Base-by-base conservation (phyloP, 2,888 invertebrate genomes). In the Mythimna ferrago region DNA sequence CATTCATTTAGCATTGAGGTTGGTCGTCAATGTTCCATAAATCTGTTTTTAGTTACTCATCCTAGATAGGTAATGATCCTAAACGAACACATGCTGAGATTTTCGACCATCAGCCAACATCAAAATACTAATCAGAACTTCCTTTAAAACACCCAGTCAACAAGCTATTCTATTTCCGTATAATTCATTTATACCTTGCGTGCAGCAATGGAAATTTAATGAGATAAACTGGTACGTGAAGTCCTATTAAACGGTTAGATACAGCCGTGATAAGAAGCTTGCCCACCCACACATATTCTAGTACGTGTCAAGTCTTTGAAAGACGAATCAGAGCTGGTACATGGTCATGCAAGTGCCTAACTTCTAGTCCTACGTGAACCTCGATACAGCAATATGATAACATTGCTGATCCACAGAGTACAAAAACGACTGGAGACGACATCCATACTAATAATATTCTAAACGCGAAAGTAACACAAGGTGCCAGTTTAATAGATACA, bases 221-320 rank as follows among this genome's bases (percentile, higher is more conserved):
- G 26, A 76, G 35, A 60, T 76, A 76, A 60, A 68, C 51, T 19
- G 26, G n/a, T 66, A 74, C 60, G n/a, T 54, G 58, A 60, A 67
- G 35, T 53, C 67, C 76, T 67, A 54, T 53, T 19, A 53, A 60
- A 75, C 16, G 26, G n/a, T n/a, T 66, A 35, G 21, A 73, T 53
- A 16, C 35, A 35, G 35, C 1, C 21, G 41, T 38, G 11, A 57
- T 41, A 76, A 57, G 41, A 35, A 35, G 9, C 16, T 44, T 32
- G 44, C 26, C 51, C 10, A 60, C 26, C 51, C 11, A 60, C 35
- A 67, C 35, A 19, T 57, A 73, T 67, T 53, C 11, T 26, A 60
- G 68, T 32, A 32, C 11, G 7, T 14, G 26, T 5, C 0, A 3
- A 74, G 54, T 61, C 21, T 61, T 67, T 48, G 11, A 48, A 32